Base-by-base conservation (phyloP, 2,113 vertebrate genomes). In the Zeus faber region DNA sequence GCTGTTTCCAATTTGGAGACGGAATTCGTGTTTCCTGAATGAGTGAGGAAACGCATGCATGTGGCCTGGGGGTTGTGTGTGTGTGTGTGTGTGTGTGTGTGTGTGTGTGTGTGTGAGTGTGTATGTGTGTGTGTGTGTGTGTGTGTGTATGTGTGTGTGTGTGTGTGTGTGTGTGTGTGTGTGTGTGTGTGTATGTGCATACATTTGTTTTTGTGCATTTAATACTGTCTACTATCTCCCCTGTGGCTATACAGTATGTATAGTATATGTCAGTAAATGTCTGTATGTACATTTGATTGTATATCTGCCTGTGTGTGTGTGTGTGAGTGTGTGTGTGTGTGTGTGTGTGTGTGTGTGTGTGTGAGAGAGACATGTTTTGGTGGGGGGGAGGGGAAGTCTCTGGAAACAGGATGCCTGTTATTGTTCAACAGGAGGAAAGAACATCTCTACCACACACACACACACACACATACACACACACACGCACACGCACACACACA, bases 391-490 rank as follows among this genome's bases (percentile, higher is more conserved):
- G 8, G 31, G 1, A 11, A 2, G 5, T 10, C 18, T 10, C 40
- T 41, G 44, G 21, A n/a, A n/a, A 47, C 2, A 24, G 7, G 33
- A 11, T 20, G 18, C 25, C 11, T 26, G 11, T 17, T 48, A 35
- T 49, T 49, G 31, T 39, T 48, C 21, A 21, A 39, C 16, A 18
- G 20, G 20, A 3, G 9, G 25, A 54, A 62, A 26, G 49, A 54
- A 9, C 22, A 8, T 31, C 26, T 31, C 33, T 23, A 7, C 6
- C 29, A 31, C 29, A 31, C 29, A 31, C 29, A 31, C 29, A 31
- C 29, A 31, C 29, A 31, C 29, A 31, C 29, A 31, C 29, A 31
- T 2, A 29, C 26, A 29, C 26, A 29, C 26, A 29, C 26, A 29
- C 26, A 29, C 26, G 2, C 26, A 29, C 13, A 47, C 39, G 7